phyloP scores from a whole-genome alignment of 2,113 vertebrate species.

The Ahaetulla prasina region DNA sequence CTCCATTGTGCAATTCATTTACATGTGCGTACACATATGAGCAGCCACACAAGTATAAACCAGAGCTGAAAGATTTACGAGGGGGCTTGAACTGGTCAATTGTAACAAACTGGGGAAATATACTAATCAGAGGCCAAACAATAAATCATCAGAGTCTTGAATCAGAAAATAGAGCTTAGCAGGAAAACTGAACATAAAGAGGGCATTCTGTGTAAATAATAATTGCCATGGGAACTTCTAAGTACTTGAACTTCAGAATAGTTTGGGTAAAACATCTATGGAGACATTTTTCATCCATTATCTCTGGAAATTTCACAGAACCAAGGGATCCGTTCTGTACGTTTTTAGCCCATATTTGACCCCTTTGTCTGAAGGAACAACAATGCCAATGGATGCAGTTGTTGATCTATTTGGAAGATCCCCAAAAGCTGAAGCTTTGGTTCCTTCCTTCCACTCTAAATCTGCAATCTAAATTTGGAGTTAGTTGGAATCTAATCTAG shows the following conservation, averaged over 20 bases:
- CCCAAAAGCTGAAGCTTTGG: not conserved
- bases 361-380: not conserved
- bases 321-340: not conserved
- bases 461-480: not conserved
- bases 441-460: not conserved
- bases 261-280: not conserved
- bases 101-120: not conserved
- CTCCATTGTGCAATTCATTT: slow-evolving; percentile 5
- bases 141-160: not conserved
- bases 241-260: not conserved
- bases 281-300: not conserved
- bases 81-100: slow-evolving; percentile 13
- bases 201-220: not conserved
- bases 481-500: not conserved
- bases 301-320: not conserved
- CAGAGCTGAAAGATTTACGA: slow-evolving; percentile 20
- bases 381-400: too few species aligned
- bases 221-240: not conserved
- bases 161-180: slow-evolving; percentile 7
- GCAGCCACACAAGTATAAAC: not conserved
- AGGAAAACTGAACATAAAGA: not conserved
- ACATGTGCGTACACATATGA: not conserved
- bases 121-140: slow-evolving; percentile 2
- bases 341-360: not conserved
- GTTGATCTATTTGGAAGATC: not conserved